Evolutionary conservation across 2,888 invertebrate genomes (phyloP).

Genomic region (Euzetes globulus): DNA sequence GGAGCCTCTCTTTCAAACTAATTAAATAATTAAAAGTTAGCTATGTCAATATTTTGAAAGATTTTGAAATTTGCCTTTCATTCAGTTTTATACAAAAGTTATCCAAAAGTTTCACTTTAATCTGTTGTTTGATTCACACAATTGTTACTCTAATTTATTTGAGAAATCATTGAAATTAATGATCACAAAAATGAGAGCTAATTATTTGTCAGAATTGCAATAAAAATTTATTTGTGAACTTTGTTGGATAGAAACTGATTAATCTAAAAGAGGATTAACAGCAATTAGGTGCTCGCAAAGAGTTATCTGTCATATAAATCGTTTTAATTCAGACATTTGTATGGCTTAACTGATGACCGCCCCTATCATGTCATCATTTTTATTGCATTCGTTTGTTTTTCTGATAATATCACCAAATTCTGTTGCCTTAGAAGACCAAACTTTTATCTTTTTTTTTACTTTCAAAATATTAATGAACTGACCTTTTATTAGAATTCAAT

Average conservation of each 20-base stretch:
- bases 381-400: slow-evolving; percentile 12
- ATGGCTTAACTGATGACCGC: slow-evolving; percentile 1
- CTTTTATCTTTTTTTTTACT: too few species aligned
- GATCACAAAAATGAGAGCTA: not conserved
- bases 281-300: not conserved
- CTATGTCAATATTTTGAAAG: too few species aligned
- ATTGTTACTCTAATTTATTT: too few species aligned
- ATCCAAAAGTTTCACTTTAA: too few species aligned
- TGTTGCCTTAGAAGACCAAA: not conserved
- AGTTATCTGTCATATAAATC: not conserved
- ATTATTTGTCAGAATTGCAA: not conserved
- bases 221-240: not conserved
- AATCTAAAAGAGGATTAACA: not conserved
- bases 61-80: too few species aligned
- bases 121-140: too few species aligned
- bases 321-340: not conserved
- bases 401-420: not conserved
- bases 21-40: too few species aligned
- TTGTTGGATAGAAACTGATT: not conserved
- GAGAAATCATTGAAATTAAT: too few species aligned
- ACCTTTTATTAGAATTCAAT: too few species aligned
- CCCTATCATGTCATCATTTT: slow-evolving; percentile 23
- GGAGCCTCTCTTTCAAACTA: too few species aligned
- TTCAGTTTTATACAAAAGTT: too few species aligned
- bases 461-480: too few species aligned